Evolutionary conservation across 2,888 invertebrate genomes (phyloP).

Genomic region (Zeuzera pyrina): DNA sequence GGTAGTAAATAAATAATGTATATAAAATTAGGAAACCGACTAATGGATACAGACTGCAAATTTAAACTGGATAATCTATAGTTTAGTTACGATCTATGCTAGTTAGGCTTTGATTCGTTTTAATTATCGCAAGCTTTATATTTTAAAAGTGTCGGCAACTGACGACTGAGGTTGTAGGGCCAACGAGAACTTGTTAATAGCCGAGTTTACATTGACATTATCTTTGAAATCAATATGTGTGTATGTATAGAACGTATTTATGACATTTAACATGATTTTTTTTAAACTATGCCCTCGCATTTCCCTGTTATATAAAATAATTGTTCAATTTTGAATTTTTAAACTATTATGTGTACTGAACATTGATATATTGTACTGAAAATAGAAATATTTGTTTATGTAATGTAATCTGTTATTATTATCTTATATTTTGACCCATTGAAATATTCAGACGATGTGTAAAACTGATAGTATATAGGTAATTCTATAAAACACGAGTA

Average conservation of each 20-base stretch:
- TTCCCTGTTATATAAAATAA: slow-evolving; percentile 48
- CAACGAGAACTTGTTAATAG: slow-evolving; percentile 54
- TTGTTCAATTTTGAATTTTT: slow-evolving; percentile 29
- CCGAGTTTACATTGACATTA: slow-evolving; percentile 10
- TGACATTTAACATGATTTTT: background rate
- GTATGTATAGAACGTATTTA: slow-evolving; percentile 1
- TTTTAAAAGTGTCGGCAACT: slow-evolving; percentile 59
- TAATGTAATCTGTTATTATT: background rate
- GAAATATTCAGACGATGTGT: slow-evolving; percentile 60
- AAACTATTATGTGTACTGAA: background rate
- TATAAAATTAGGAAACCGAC: slow-evolving; percentile 62
- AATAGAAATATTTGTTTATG: background rate
- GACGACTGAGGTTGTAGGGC: slow-evolving; percentile 67
- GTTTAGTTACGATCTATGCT: slow-evolving; percentile 67
- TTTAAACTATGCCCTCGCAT: slow-evolving; percentile 52
- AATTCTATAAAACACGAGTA: slow-evolving; percentile 66
- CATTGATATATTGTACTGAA: no score
- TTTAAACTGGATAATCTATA: slow-evolving; percentile 62
- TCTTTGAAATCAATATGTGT: slow-evolving; percentile 4
- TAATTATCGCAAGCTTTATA: slow-evolving; percentile 62
- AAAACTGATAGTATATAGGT: slow-evolving; percentile 64
- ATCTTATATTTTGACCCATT: slow-evolving; percentile 42
- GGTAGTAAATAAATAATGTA: slow-evolving; percentile 73
- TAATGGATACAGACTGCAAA: slow-evolving; percentile 66
- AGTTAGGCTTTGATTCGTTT: slow-evolving; percentile 65